Conservation (phyloP, 1,140 invertebrate species). For the Drosophila carrolli region DNA sequence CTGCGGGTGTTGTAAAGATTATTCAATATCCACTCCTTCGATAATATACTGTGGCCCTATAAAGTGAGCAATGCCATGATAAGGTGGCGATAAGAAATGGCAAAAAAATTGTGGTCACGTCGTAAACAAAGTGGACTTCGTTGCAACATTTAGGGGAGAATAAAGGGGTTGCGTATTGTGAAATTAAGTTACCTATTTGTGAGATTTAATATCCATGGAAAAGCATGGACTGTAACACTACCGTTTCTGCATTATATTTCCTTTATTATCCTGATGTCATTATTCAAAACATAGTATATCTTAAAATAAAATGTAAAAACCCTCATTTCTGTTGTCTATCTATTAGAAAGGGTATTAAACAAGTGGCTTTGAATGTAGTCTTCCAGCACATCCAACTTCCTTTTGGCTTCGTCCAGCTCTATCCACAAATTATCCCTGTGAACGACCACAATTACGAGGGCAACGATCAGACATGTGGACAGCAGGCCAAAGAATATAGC, state of each 20-base stretch:
- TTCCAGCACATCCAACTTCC: constrained; percentile 73
- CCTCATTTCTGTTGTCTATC: background rate
- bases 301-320: background rate
- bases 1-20: constrained; percentile 59
- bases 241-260: background rate
- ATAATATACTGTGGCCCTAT: constrained; percentile 12
- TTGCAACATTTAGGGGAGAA: background rate
- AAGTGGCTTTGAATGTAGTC: constrained; percentile 60
- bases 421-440: constrained; percentile 60
- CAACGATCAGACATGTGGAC: constrained; percentile 57
- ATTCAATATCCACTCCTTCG: constrained; percentile 47
- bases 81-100: constrained; percentile 20
- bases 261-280: background rate
- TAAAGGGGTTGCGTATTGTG: background rate
- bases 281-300: background rate
- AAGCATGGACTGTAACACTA: background rate
- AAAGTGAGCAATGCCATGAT: constrained; percentile 17
- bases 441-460: constrained; percentile 59
- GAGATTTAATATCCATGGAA: background rate
- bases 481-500: constrained; percentile 74
- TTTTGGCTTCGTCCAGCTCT: constrained; percentile 54
- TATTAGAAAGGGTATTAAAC: background rate
- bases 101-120: constrained; percentile 1
- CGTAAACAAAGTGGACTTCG: constrained; percentile 36
- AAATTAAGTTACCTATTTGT: background rate